Conservation (phyloP, 2,888 invertebrate genomes). For the Acleris emargana region DNA sequence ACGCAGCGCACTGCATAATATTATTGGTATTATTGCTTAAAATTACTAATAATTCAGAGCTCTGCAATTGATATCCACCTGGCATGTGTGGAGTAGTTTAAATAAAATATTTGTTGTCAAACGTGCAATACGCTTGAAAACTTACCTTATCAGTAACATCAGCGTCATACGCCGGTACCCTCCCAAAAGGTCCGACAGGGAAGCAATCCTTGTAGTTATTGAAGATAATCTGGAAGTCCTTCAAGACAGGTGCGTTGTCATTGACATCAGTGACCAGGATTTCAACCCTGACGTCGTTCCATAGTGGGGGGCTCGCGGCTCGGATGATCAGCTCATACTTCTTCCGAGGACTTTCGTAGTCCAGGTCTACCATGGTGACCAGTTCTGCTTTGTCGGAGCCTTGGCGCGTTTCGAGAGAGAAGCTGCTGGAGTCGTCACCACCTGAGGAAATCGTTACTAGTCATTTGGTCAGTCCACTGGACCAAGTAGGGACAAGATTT, state of each 20-base stretch:
- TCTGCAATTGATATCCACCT: no score
- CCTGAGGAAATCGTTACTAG: constrained; percentile 57
- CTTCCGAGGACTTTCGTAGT: constrained; percentile 97
- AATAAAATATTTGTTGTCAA: no score
- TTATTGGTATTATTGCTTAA: no score
- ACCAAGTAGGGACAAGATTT: no score
- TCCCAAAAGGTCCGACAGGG: constrained; percentile 95
- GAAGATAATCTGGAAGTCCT: constrained; percentile 96
- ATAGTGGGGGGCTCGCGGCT: constrained; percentile 94
- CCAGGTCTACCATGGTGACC: constrained; percentile 94
- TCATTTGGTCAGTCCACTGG: no score
- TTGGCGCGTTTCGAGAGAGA: constrained; percentile 91
- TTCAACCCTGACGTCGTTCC: constrained; percentile 94
- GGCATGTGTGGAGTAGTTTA: no score
- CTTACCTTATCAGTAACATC: constrained; percentile 93
- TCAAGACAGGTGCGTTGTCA: constrained; percentile 95
- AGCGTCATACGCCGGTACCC: constrained; percentile 96
- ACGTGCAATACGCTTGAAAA: not conserved
- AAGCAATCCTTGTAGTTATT: constrained; percentile 98
- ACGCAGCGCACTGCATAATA: no score
- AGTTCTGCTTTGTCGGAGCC: constrained; percentile 94
- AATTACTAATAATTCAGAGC: no score
- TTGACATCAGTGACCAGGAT: constrained; percentile 96
- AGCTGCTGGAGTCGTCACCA: constrained; percentile 94
- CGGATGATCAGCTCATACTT: constrained; percentile 94